phyloP scores from a whole-genome alignment of 2,113 vertebrate genomes.

The Cairina moschata region DNA sequence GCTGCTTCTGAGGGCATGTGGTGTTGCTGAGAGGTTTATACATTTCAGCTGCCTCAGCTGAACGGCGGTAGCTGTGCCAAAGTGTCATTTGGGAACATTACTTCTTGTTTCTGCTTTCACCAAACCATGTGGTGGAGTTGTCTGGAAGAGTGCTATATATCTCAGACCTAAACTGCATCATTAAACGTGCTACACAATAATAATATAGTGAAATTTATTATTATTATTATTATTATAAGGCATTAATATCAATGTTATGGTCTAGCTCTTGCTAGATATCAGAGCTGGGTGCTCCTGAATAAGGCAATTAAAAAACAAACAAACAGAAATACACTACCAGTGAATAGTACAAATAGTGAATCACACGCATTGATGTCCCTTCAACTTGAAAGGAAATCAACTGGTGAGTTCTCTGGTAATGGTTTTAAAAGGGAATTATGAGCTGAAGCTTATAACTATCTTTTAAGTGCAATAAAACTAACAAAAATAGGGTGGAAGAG shows the following conservation, averaged over 20 bases:
- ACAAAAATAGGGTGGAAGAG: neutral
- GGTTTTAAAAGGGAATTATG: neutral
- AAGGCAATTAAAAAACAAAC: neutral
- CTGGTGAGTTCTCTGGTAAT: neutral
- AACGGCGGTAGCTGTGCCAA: rapidly evolving
- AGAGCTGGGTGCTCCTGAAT: neutral
- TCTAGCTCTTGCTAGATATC: neutral
- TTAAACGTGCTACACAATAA: neutral
- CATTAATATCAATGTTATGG: neutral
- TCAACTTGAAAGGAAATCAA: neutral
- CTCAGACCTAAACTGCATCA: neutral
- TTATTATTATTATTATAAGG: neutral
- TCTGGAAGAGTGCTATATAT: neutral
- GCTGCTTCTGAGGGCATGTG: neutral
- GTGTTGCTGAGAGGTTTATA: neutral
- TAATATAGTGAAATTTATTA: neutral
- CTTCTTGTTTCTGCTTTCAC: neutral
- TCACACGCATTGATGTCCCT: neutral
- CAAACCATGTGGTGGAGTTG: neutral
- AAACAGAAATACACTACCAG: neutral
- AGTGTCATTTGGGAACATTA: neutral
- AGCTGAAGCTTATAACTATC: neutral
- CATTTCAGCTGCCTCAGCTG: rapidly evolving
- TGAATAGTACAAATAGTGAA: neutral
- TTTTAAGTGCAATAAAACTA: neutral